These are phyloP conservation scores for Hestina assimilis DNA, from an alignment of 1,140 invertebrate genomes.

Conservation along the genomic window DNA sequence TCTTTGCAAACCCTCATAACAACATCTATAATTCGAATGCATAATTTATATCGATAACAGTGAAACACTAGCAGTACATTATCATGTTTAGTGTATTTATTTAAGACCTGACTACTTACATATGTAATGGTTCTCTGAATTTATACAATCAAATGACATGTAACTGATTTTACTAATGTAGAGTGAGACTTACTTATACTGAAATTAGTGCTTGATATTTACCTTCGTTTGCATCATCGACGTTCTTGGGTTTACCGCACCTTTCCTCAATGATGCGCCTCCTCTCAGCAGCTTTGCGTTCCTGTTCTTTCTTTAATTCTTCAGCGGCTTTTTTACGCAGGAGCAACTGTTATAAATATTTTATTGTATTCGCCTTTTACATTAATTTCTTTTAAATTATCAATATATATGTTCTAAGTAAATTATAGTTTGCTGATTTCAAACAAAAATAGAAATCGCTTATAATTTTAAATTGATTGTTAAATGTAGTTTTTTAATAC, in stretches of 20 bases:
- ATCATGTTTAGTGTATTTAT: conserved; percentile 38
- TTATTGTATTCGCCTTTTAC: no score
- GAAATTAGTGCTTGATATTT: conserved; percentile 46
- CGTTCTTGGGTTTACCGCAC: conserved; percentile 92
- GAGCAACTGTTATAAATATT: conserved; percentile 84
- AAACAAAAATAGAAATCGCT: no score
- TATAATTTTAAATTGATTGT: no score
- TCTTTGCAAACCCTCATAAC: conserved; percentile 90
- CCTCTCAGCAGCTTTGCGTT: conserved; percentile 98
- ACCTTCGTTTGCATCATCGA: conserved; percentile 96
- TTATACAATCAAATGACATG: conserved; percentile 3
- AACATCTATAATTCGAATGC: conserved; percentile 80
- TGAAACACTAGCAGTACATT: conserved; percentile 27
- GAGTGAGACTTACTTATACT: neutral
- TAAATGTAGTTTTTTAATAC: no score
- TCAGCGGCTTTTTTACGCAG: conserved; percentile 99
- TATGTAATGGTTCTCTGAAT: conserved; percentile 7
- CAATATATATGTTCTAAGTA: no score
- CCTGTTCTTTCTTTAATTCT: conserved; percentile 99
- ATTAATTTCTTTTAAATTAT: neutral
- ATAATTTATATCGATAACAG: conserved; percentile 46
- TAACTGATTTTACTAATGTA: conserved; percentile 4
- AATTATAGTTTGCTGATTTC: no score
- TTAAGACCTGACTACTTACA: neutral
- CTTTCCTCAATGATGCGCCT: conserved; percentile 98